Base-by-base conservation (phyloP, 1,140 invertebrate species). In the Thalassaphorura encarpata region DNA sequence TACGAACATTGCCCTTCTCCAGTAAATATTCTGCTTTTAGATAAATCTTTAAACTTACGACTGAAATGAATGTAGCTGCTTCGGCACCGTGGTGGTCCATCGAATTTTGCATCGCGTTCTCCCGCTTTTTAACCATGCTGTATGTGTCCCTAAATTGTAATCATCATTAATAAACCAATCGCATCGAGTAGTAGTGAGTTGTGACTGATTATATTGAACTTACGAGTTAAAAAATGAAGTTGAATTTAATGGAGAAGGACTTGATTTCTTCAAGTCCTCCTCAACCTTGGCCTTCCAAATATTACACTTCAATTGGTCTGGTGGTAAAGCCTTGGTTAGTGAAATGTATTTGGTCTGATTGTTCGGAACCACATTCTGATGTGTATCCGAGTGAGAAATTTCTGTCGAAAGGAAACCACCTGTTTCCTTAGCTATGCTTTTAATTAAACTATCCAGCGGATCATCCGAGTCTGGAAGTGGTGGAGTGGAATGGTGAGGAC, bases 251-350 rank as follows among this genome's bases (percentile, higher is more conserved):
- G 76, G 72, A n/a, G n/a, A n/a, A n/a, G n/a, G n/a, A n/a, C n/a
- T n/a, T 21, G 72, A 68, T 57, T 75, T 73, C 23, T 73, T 74
- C 49, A 78, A 58, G 67, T 80, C 78, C 64, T 81, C 79, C 66
- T 70, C 68, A 11, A 63, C 59, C 51, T 67, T 68, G 8, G 68
- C 89, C 78, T 95, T 95, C 29, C 93, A 73, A 69, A 95, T 94
- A 75, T 95, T 96, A 72, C 89, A 94, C 73, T 95, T 95, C 43
- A 94, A 79, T 66, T 91, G 85, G 56, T 90, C 87, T 1, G 86
- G 84, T 31, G 88, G 87, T 31, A 93, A 76, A 13, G 81, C 80
- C 63, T 80, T 79, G 26, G 78, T 69, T 66, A 46, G 68, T 58
- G 49, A 66, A 65, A 61, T 69, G 68, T 61, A 74, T 69, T 56